A percentile compares a stretch with the other conserved stretches of the same genome.
These are phyloP conservation scores for Clamator glandarius DNA, from an alignment of 2,797 vertebrate genomes.

Conservation along the genomic window DNA sequence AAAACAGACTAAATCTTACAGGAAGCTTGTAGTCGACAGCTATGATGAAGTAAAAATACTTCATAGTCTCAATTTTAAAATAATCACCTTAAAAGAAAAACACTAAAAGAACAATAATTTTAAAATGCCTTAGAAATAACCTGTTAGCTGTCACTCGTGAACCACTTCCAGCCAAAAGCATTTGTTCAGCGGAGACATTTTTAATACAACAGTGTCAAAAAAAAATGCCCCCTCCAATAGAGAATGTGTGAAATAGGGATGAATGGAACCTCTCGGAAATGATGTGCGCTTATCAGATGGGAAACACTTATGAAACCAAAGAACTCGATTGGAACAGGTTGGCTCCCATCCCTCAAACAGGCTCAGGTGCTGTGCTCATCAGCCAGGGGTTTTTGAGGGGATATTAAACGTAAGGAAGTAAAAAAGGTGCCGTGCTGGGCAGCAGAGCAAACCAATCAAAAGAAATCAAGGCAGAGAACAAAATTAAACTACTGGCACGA, in stretches of 20 bases:
- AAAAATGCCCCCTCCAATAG: neutral
- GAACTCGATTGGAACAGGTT: neutral
- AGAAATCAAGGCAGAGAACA: conserved; percentile 6
- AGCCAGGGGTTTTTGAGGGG: neutral
- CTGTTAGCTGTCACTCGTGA: neutral
- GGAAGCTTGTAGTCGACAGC: neutral
- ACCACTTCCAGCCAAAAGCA: neutral
- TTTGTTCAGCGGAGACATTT: neutral
- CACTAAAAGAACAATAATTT: neutral
- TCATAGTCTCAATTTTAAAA: neutral
- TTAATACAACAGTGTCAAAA: neutral
- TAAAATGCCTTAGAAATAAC: neutral
- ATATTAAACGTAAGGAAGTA: neutral
- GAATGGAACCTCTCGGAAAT: conserved; percentile 1
- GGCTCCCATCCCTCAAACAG: neutral
- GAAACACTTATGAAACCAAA: conserved; percentile 20
- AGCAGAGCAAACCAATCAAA: neutral
- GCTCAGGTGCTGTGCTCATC: neutral
- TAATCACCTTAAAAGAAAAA: neutral
- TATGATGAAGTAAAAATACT: neutral
- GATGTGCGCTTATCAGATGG: neutral
- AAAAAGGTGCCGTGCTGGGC: neutral
- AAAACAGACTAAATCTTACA: neutral
- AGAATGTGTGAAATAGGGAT: neutral
- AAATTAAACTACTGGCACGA: neutral